Conservation (phyloP, 1,140 invertebrate genomes). For the Drosophila yakuba region DNA sequence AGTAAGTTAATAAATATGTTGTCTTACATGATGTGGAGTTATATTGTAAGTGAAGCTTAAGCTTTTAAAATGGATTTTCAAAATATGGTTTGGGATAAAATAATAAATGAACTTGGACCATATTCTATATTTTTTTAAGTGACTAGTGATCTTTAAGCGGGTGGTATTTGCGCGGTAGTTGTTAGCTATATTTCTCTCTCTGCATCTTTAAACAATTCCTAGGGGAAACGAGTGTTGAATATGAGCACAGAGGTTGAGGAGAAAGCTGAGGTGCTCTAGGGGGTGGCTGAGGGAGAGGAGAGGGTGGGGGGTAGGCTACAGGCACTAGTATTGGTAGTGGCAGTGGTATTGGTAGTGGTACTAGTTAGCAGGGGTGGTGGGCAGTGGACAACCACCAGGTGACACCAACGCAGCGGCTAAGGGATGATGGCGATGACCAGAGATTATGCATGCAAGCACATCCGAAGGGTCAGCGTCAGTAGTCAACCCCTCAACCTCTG, state of each 20-base stretch:
- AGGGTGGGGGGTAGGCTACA: conserved; percentile 4
- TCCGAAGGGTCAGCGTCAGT: conserved; percentile 58
- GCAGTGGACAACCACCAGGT: conserved; percentile 67
- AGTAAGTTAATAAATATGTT: no score
- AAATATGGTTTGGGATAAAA: no score
- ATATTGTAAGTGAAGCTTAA: no score
- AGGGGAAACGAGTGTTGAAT: conserved; percentile 73
- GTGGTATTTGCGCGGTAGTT: not conserved
- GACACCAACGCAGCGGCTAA: conserved; percentile 55
- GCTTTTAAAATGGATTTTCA: no score
- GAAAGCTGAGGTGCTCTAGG: conserved; percentile 25
- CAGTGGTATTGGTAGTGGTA: not conserved
- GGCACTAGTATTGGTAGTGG: no score
- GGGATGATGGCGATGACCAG: conserved; percentile 75
- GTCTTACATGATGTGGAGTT: no score
- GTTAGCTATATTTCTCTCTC: not conserved
- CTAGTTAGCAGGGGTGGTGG: conserved; percentile 39
- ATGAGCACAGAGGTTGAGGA: conserved; percentile 33
- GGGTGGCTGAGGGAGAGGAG: conserved; percentile 4
- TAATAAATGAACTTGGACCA: no score
- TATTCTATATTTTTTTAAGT: no score
- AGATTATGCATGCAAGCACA: conserved; percentile 80
- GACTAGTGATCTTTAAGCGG: no score
- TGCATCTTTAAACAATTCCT: conserved; percentile 61
- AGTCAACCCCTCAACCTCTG: conserved; percentile 29